A percentile compares a stretch with the other conserved stretches of the same genome.
Conservation (phyloP, 2,888 invertebrate genomes). For the Gerris lacustris region DNA sequence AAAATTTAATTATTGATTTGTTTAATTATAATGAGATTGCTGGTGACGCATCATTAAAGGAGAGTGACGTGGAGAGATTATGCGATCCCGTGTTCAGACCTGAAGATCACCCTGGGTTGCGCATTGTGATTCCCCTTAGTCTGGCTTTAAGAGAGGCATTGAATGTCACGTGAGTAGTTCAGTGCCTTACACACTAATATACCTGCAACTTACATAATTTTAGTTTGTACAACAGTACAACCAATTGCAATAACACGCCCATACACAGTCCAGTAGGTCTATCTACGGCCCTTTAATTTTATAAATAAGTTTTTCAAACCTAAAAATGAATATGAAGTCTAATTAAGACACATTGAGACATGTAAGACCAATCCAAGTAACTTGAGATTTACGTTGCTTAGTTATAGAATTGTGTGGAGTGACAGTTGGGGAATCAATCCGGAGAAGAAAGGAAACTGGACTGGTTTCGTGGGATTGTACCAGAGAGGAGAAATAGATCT, state of each 20-base stretch:
- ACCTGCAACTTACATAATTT: too few relatives aligned
- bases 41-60: neutral
- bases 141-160: neutral
- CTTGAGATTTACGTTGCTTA: too few relatives aligned
- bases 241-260: too few relatives aligned
- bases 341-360: too few relatives aligned
- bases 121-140: neutral
- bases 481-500: neutral
- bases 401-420: neutral
- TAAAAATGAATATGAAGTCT: too few relatives aligned
- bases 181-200: too few relatives aligned
- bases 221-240: too few relatives aligned
- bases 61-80: neutral
- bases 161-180: neutral
- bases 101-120: neutral
- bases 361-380: too few relatives aligned
- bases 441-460: neutral
- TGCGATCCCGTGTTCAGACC: neutral
- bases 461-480: neutral
- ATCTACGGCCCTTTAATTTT: too few relatives aligned
- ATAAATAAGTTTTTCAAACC: too few relatives aligned
- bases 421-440: neutral
- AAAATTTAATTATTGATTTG: neutral
- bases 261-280: too few relatives aligned
- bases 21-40: neutral